Conservation (phyloP, 2,113 vertebrate genomes). For the Cygnus buccinator region DNA sequence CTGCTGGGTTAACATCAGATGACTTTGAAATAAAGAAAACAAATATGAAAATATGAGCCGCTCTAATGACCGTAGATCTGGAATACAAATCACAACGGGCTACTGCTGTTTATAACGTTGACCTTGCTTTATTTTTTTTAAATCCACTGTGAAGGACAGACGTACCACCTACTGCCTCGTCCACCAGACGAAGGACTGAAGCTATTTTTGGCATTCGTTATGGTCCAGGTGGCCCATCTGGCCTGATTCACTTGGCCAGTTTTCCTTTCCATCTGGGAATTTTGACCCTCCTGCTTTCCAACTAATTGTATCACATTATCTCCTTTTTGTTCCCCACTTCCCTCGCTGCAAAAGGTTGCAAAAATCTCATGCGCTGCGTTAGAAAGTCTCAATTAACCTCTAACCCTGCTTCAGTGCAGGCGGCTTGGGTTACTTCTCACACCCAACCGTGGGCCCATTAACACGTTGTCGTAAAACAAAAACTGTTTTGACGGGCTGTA, state of each 20-base stretch:
- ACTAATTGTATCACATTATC: conserved; percentile 97
- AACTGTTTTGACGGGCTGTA: conserved; percentile 94
- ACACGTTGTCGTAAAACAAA: conserved; percentile 91
- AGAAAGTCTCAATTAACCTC: conserved; percentile 94
- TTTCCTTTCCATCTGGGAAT: conserved; percentile 83
- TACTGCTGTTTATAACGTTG: conserved; percentile 42
- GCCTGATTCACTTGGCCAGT: conserved; percentile 79
- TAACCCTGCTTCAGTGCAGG: conserved; percentile 87
- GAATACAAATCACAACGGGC: conserved; percentile 46
- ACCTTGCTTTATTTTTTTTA: conserved; percentile 38
- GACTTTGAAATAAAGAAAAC: neutral
- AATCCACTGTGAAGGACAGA: conserved; percentile 54
- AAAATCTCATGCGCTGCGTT: conserved; percentile 92
- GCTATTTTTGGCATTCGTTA: conserved; percentile 79
- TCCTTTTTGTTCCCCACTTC: conserved; percentile 86
- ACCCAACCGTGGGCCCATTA: conserved; percentile 92
- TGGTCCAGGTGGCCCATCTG: conserved; percentile 83
- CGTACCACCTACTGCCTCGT: conserved; percentile 65
- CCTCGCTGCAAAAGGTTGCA: conserved; percentile 86
- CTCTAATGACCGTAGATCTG: conserved; percentile 38
- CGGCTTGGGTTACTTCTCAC: conserved; percentile 91
- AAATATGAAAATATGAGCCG: neutral
- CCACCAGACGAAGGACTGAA: conserved; percentile 66
- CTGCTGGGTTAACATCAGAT: neutral
- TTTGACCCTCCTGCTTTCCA: conserved; percentile 85